These are phyloP conservation scores for Phocides pigmalion DNA, from an alignment of 1,140 invertebrate species.

Conservation along the genomic window DNA sequence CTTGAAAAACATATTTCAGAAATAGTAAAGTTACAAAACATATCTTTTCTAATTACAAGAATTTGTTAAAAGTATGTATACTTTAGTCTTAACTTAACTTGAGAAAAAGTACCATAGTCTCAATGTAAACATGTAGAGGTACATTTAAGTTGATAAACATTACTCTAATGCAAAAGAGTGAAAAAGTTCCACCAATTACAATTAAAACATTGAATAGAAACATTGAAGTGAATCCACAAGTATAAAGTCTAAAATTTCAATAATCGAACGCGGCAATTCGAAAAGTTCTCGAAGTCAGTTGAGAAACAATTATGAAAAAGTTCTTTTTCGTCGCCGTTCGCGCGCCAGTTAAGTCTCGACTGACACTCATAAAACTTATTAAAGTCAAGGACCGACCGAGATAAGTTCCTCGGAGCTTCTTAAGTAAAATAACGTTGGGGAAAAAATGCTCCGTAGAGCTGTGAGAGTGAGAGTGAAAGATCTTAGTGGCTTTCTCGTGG, in stretches of 20 bases:
- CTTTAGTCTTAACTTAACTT: no score
- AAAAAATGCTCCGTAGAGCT: conserved; percentile 76
- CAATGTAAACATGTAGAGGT: no score
- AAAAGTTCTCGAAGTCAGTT: conserved; percentile 65
- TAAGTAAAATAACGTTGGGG: conserved; percentile 81
- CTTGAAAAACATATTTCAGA: background rate
- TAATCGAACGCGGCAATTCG: conserved; percentile 66
- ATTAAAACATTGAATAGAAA: background rate
- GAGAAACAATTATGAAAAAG: conserved; percentile 83
- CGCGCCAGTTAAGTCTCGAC: conserved; percentile 77
- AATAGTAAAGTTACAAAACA: no score
- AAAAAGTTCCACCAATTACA: background rate
- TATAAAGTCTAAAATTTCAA: conserved; percentile 60
- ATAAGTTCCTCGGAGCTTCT: conserved; percentile 79
- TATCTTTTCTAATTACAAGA: background rate
- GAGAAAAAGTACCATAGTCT: no score
- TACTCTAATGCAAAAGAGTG: background rate
- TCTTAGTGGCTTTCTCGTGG: conserved; percentile 49
- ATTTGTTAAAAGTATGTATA: no score
- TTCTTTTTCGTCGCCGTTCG: conserved; percentile 73
- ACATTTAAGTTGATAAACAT: no score
- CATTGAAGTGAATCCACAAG: background rate
- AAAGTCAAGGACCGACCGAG: conserved; percentile 82
- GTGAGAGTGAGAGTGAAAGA: conserved; percentile 74
- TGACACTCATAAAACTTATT: conserved; percentile 83